Percentiles rank a stretch among this genome's conserved stretches.
Evolutionary conservation across 2,113 vertebrate genomes (phyloP).

Genomic region (rat (Rattus norvegicus)): GRCr8 NC_086039.1:112187501-112188000

Average conservation of each 20-base stretch:
- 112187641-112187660: not conserved
- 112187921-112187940: conserved; percentile 12
- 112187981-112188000: conserved; percentile 16
- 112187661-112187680: not conserved
- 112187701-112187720: conserved; percentile 54
- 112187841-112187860: conserved; percentile 44
- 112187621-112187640: conserved; percentile 35
- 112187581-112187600: conserved; percentile 41
- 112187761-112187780: conserved; percentile 52
- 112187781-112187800: conserved; percentile 47
- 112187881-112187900: conserved; percentile 47
- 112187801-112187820: conserved; percentile 26
- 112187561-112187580: conserved; percentile 18
- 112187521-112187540: conserved; percentile 44
- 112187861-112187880: conserved; percentile 28
- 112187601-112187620: not conserved
- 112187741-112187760: not conserved
- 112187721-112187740: conserved; percentile 53
- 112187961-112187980: conserved; percentile 46
- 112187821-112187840: conserved; percentile 40
- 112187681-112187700: not conserved
- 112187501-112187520: conserved; percentile 52
- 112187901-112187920: conserved; percentile 13
- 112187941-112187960: not conserved
- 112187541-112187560: not conserved